phyloP scores from a whole-genome alignment of 2,888 invertebrate genomes.

The Aleiodes testaceus region DNA sequence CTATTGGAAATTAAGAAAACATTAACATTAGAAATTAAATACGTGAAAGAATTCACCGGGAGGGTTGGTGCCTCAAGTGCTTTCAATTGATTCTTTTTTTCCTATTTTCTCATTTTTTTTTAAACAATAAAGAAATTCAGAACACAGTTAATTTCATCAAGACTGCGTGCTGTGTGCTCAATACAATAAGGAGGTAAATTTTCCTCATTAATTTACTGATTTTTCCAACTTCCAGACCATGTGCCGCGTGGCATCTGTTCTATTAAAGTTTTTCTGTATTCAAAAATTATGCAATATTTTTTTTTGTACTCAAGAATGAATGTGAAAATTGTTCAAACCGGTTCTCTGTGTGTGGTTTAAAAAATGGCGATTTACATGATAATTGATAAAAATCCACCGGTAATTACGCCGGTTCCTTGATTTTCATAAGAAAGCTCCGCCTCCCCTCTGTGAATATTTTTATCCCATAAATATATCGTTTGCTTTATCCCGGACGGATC shows the following conservation, averaged over 20 bases:
- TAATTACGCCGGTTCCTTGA: background rate
- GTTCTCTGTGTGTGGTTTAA: background rate
- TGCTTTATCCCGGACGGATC: too few relatives aligned
- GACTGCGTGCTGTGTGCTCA: conserved; percentile 20
- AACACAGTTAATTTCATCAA: conserved; percentile 7
- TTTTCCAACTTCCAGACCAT: background rate
- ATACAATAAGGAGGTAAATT: conserved; percentile 28
- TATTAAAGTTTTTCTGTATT: background rate
- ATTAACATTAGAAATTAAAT: too few relatives aligned
- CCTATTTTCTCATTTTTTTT: background rate
- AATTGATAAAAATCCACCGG: background rate
- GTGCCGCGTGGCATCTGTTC: background rate
- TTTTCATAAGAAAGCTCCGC: too few relatives aligned
- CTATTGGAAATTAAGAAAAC: too few relatives aligned
- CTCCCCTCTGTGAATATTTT: too few relatives aligned
- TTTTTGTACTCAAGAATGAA: background rate
- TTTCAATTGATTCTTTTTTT: too few relatives aligned
- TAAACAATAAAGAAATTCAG: background rate
- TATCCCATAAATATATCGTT: too few relatives aligned
- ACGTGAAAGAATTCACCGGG: too few relatives aligned
- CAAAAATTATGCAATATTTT: conserved; percentile 1
- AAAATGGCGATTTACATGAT: background rate
- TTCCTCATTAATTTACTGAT: background rate
- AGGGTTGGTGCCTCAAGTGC: too few relatives aligned
- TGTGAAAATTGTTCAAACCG: background rate